phyloP scores from a whole-genome alignment of 1,140 invertebrate genomes.

The Drosophila pseudoobscura region DNA sequence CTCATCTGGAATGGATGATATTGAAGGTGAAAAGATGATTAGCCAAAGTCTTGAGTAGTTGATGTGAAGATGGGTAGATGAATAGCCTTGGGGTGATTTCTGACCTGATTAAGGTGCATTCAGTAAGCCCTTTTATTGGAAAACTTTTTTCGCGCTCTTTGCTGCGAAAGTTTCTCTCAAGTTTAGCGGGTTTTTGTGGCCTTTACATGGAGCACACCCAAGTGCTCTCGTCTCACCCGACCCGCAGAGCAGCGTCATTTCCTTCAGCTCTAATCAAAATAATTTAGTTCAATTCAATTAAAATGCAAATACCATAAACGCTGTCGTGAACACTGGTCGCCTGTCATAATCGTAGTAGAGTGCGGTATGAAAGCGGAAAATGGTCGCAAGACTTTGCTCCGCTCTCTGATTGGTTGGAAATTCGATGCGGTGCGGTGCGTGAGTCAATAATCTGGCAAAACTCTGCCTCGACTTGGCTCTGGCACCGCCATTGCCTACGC shows the following conservation, averaged over 20 bases:
- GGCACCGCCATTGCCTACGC: not conserved
- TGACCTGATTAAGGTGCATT: no score
- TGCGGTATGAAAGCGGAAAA: not conserved
- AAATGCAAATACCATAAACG: conserved; percentile 73
- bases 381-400: conserved; percentile 17
- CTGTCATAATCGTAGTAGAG: conserved; percentile 7
- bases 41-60: not conserved
- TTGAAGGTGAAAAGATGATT: not conserved
- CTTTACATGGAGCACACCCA: conserved; percentile 23
- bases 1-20: conserved; percentile 87
- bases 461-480: no score
- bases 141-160: conserved; percentile 12
- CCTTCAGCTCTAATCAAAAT: conserved; percentile 61
- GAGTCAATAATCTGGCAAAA: conserved; percentile 56
- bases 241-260: conserved; percentile 12
- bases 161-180: no score
- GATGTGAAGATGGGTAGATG: no score
- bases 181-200: conserved; percentile 31
- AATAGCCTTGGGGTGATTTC: no score
- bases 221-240: not conserved
- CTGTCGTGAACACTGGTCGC: conserved; percentile 35
- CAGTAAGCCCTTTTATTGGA: not conserved
- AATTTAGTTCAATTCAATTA: conserved; percentile 77
- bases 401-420: conserved; percentile 62
- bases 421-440: conserved; percentile 55